Conservation (phyloP, 2,888 invertebrate genomes). For the Reticulitermes lucifugus region DNA sequence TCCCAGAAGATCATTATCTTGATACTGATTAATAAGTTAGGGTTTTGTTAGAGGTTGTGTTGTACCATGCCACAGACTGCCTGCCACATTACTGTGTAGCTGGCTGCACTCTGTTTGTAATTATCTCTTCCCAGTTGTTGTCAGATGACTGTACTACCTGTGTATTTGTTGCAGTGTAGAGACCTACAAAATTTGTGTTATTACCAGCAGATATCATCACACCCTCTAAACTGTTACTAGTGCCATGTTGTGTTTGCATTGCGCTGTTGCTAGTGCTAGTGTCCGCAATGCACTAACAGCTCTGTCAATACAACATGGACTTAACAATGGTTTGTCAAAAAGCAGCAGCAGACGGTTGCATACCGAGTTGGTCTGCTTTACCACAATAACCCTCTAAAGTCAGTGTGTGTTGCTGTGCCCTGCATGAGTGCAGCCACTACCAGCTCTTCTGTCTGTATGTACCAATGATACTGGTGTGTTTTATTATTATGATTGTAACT, state of each 20-base stretch:
- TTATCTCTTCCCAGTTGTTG: neutral
- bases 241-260: neutral
- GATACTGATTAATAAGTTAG: too few species aligned
- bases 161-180: constrained; percentile 4
- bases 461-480: constrained; percentile 46
- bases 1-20: too few species aligned
- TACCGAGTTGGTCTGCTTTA: neutral
- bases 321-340: too few species aligned
- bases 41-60: too few species aligned
- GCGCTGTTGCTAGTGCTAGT: neutral
- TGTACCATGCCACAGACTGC: neutral
- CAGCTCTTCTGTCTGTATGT: constrained; percentile 12
- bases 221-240: neutral
- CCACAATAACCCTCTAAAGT: neutral
- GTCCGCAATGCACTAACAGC: too few species aligned
- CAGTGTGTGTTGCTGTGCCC: neutral
- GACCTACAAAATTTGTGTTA: neutral
- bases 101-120: neutral
- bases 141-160: neutral
- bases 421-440: neutral
- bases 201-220: neutral
- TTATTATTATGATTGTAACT: constrained; percentile 46
- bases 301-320: too few species aligned
- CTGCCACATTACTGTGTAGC: neutral
- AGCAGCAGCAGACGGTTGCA: neutral